Conservation (phyloP, 2,113 vertebrate genomes). For the Thermophis baileyi region DNA sequence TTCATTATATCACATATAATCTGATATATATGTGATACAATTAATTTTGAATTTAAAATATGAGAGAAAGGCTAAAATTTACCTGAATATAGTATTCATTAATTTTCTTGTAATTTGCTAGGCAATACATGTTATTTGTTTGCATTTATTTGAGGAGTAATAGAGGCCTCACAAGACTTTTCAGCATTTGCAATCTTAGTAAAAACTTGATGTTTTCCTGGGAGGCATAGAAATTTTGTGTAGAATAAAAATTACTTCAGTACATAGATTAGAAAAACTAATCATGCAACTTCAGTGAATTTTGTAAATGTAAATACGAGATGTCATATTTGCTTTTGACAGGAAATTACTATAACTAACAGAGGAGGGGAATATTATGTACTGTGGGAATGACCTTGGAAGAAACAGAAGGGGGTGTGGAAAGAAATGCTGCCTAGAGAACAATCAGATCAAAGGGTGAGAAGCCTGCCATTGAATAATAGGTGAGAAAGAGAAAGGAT, state of each 20-base stretch:
- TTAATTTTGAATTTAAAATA: neutral
- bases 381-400: neutral
- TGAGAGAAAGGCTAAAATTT: neutral
- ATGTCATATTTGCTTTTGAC: neutral
- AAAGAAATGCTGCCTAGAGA: neutral
- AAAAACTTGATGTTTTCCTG: neutral
- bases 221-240: neutral
- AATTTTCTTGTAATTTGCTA: neutral
- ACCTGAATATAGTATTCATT: neutral
- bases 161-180: neutral
- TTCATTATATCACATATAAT: neutral
- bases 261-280: neutral
- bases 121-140: neutral
- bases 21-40: neutral
- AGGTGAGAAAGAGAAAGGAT: neutral
- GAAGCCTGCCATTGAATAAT: neutral
- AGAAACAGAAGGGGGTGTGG: neutral
- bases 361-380: neutral
- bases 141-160: neutral
- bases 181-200: neutral
- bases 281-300: neutral
- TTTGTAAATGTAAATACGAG: neutral
- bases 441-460: neutral
- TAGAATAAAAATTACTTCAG: neutral
- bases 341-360: neutral